These are phyloP conservation scores for Acronicta psi DNA, from an alignment of 2,888 invertebrate species.

Conservation along the genomic window DNA sequence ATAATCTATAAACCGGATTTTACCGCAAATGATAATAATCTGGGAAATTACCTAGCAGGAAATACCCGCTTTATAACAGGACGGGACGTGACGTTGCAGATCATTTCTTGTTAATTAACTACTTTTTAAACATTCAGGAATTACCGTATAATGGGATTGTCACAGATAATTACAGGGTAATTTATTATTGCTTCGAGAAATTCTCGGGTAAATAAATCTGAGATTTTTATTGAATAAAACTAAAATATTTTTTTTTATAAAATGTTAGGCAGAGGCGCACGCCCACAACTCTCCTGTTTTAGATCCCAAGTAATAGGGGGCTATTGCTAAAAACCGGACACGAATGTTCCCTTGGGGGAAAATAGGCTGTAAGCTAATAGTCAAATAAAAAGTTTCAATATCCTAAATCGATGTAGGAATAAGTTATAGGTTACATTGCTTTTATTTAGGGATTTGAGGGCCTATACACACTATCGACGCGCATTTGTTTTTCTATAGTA, in stretches of 20 bases:
- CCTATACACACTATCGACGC: too few species aligned
- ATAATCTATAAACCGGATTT: conserved; percentile 15
- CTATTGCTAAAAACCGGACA: too few species aligned
- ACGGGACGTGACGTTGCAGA: conserved; percentile 17
- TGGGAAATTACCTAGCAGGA: conserved; percentile 44
- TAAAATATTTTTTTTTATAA: background rate
- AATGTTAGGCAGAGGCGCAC: too few species aligned
- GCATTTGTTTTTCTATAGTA: too few species aligned
- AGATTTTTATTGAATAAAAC: conserved; percentile 1
- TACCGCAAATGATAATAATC: conserved; percentile 12
- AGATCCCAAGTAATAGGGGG: too few species aligned
- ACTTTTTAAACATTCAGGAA: conserved; percentile 6
- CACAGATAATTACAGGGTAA: background rate
- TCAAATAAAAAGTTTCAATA: too few species aligned
- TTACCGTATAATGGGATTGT: conserved; percentile 14
- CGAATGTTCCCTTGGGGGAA: too few species aligned
- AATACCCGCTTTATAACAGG: conserved; percentile 18
- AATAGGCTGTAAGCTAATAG: too few species aligned
- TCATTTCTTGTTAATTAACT: conserved; percentile 5
- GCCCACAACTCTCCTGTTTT: too few species aligned
- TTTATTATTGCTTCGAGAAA: background rate
- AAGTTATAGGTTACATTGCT: too few species aligned
- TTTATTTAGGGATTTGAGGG: too few species aligned
- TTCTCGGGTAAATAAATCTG: background rate
- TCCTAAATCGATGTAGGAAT: too few species aligned